A percentile compares a stretch with the other conserved stretches of the same genome.
Conservation (phyloP, 2,797 vertebrate genomes). For the Alauda arvensis region DNA sequence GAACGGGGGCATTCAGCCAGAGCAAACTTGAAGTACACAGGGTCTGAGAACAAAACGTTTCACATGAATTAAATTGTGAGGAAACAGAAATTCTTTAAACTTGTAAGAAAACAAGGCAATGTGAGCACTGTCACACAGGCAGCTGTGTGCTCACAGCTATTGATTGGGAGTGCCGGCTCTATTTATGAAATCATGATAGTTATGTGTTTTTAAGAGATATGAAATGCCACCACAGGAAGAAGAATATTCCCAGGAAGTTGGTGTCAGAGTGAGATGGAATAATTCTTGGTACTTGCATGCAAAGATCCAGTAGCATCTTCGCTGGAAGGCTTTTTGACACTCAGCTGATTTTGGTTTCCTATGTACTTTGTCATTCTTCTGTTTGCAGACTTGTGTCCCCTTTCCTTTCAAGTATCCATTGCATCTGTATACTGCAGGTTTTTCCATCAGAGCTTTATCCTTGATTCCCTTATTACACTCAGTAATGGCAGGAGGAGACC, state of each 20-base stretch:
- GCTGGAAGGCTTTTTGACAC: neutral
- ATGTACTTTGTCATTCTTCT: neutral
- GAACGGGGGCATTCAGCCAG: constrained; percentile 9
- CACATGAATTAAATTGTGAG: constrained; percentile 48
- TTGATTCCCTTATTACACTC: neutral
- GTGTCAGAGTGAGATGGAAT: neutral
- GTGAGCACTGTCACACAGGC: neutral
- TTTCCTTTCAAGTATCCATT: neutral
- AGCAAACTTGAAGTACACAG: constrained; percentile 56
- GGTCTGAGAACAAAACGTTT: constrained; percentile 64
- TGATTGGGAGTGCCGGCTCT: neutral
- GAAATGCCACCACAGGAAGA: neutral
- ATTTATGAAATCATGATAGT: neutral
- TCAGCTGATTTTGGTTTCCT: neutral
- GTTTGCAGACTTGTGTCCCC: neutral
- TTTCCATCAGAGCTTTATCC: neutral
- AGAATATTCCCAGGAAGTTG: neutral
- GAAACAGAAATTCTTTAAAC: constrained; percentile 46
- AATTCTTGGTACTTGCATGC: neutral
- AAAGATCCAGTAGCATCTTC: neutral
- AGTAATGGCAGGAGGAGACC: neutral
- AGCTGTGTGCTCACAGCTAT: neutral
- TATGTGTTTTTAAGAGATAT: neutral
- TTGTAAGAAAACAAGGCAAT: constrained; percentile 31
- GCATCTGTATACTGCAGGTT: neutral